phyloP scores from a whole-genome alignment of 2,797 vertebrate species.

The Urocyon cinereoargenteus region DNA sequence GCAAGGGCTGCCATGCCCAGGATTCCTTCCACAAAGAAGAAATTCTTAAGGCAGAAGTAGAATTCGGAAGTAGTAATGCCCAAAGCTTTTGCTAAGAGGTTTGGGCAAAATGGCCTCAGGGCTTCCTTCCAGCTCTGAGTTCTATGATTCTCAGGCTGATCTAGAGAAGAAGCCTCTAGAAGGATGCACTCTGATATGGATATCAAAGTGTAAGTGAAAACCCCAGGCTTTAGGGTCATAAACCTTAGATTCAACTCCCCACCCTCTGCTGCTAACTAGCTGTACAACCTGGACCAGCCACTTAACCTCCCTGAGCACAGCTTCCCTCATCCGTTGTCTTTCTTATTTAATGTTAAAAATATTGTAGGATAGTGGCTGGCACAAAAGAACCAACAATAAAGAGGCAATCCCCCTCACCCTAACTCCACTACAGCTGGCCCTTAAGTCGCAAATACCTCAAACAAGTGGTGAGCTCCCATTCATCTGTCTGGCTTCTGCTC shows the following conservation, averaged over 20 bases:
- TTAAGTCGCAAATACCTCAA: background rate
- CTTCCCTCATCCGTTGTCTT: background rate
- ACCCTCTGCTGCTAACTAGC: background rate
- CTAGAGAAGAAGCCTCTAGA: background rate
- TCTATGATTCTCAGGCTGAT: background rate
- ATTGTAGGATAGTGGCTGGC: background rate
- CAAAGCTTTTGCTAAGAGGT: background rate
- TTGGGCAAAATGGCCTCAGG: background rate
- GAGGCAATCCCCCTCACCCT: background rate
- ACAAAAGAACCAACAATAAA: background rate
- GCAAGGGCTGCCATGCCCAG: background rate
- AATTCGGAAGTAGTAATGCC: background rate
- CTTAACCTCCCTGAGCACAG: background rate
- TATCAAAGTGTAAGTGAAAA: background rate
- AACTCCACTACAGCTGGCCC: background rate
- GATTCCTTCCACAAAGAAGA: background rate
- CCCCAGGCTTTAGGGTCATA: background rate
- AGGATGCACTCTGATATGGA: background rate
- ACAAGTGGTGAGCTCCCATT: background rate
- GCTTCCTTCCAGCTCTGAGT: background rate
- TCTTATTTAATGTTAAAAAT: slow-evolving; percentile 2
- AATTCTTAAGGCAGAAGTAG: background rate
- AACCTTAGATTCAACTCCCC: background rate
- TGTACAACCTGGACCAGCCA: background rate
- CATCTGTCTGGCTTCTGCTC: background rate